phyloP scores from a whole-genome alignment of 2,797 vertebrate species.

The Epinephelus coioides region DNA sequence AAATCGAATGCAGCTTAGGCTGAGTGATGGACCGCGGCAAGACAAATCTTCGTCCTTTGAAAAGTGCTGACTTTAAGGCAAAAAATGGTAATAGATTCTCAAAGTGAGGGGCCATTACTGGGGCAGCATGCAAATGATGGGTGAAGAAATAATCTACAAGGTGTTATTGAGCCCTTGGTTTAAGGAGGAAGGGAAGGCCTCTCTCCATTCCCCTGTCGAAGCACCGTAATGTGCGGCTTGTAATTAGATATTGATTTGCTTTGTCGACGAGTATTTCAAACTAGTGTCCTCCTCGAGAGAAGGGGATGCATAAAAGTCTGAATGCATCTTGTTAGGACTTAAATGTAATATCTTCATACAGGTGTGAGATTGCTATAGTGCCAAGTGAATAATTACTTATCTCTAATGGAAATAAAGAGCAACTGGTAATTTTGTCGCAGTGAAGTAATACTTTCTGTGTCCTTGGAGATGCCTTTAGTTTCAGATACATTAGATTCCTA shows the following conservation, averaged over 20 bases:
- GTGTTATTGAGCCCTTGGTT: conserved; percentile 78
- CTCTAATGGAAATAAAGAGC: conserved; percentile 48
- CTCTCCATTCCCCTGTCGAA: conserved; percentile 62
- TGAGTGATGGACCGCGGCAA: conserved; percentile 64
- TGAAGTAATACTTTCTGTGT: conserved; percentile 40
- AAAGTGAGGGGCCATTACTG: conserved; percentile 72
- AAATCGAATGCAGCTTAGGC: conserved; percentile 65
- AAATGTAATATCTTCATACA: conserved; percentile 76
- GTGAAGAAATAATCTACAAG: conserved; percentile 84
- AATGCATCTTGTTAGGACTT: conserved; percentile 81
- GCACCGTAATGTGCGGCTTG: conserved; percentile 79
- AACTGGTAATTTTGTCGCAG: conserved; percentile 44
- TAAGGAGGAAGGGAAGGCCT: conserved; percentile 75
- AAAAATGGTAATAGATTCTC: conserved; percentile 77
- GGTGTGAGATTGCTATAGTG: conserved; percentile 43
- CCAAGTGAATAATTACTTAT: conserved; percentile 65
- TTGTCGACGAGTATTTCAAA: conserved; percentile 85
- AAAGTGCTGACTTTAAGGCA: conserved; percentile 78
- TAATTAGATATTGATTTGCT: conserved; percentile 93
- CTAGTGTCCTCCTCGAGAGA: conserved; percentile 71
- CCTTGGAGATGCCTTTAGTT: conserved; percentile 34
- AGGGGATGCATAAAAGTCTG: conserved; percentile 78
- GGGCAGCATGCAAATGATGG: conserved; percentile 82
- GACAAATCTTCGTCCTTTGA: conserved; percentile 66
- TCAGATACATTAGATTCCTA: neutral